These are phyloP conservation scores for Stenotaenia linearis DNA, from an alignment of 2,888 invertebrate species.

Conservation along the genomic window DNA sequence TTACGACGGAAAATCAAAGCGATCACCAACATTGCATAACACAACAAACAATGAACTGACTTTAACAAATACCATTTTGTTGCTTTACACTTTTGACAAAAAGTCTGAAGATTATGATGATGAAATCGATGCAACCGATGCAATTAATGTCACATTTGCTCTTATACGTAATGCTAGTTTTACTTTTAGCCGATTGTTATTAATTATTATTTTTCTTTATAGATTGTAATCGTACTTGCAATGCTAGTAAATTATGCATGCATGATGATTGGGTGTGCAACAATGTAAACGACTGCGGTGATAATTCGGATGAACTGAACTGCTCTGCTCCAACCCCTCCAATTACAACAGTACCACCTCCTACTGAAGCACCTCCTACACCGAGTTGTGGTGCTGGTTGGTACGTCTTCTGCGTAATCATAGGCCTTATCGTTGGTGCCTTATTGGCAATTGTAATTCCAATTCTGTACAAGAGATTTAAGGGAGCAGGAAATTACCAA, in stretches of 20 bases:
- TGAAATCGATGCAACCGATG: background rate
- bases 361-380: background rate
- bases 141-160: background rate
- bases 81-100: background rate
- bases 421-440: background rate
- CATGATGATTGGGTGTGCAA: constrained; percentile 56
- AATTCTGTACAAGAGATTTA: background rate
- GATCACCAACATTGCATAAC: background rate
- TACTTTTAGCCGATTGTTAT: no score
- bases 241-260: background rate
- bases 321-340: background rate
- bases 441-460: background rate
- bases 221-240: background rate
- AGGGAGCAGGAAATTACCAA: background rate
- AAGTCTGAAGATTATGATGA: background rate
- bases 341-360: no score
- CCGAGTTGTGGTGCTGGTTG: background rate
- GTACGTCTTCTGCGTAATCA: background rate
- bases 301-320: constrained; percentile 62
- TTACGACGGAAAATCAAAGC: background rate
- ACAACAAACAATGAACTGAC: background rate
- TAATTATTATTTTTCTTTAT: no score
- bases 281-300: constrained; percentile 61
- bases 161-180: no score
- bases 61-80: background rate